A percentile compares a stretch with the other conserved stretches of the same genome.
These are phyloP conservation scores for Brachionus manjavacas DNA, from an alignment of 1,140 invertebrate genomes.

Conservation along the genomic window DNA sequence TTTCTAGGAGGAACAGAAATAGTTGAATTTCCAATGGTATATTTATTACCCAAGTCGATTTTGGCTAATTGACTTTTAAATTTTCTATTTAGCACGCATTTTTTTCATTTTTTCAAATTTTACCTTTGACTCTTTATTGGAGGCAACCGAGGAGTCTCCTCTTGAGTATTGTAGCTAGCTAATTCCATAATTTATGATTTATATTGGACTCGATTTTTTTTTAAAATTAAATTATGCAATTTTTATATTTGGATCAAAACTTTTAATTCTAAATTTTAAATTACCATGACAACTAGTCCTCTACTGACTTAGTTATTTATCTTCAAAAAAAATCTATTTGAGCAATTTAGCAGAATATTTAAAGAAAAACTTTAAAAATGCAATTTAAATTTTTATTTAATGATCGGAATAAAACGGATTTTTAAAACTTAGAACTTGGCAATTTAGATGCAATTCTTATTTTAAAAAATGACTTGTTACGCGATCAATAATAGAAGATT, in stretches of 20 bases:
- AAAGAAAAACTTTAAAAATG: too few species aligned
- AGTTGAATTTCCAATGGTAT: slow-evolving; percentile 47
- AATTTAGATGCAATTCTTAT: too few species aligned
- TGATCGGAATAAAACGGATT: too few species aligned
- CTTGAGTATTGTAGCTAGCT: neutral
- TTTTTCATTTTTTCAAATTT: neutral
- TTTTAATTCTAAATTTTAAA: neutral
- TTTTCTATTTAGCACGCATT: neutral
- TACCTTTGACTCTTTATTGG: neutral
- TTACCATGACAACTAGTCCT: neutral
- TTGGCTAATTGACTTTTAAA: neutral
- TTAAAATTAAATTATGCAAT: slow-evolving; percentile 4
- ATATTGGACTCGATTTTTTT: neutral
- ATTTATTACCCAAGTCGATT: slow-evolving; percentile 44
- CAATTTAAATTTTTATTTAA: too few species aligned
- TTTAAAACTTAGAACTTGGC: too few species aligned
- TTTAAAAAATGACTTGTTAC: too few species aligned
- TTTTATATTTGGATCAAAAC: neutral
- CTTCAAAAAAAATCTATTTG: neutral
- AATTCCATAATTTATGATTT: slow-evolving; percentile 3
- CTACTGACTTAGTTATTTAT: neutral
- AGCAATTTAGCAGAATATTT: too few species aligned
- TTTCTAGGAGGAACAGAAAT: slow-evolving; percentile 48
- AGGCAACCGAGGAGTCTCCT: neutral
- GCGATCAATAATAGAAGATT: too few species aligned